A percentile compares a stretch with the other conserved stretches of the same genome.
These are phyloP conservation scores for Zenarchopterus dispar DNA, from an alignment of 2,797 vertebrate species.

Conservation along the genomic window DNA sequence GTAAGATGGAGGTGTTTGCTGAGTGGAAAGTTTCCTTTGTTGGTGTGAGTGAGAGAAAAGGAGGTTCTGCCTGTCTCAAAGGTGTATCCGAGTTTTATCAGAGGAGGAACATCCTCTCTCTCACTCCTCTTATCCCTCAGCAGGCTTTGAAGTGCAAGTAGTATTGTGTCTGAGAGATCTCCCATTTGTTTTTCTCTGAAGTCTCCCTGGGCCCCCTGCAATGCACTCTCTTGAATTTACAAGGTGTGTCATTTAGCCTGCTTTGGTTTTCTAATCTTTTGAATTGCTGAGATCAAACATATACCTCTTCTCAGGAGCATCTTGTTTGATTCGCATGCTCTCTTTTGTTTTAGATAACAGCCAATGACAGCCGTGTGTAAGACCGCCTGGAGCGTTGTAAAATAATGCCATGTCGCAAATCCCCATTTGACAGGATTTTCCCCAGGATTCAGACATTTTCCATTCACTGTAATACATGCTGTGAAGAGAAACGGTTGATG, in stretches of 20 bases:
- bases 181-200: constrained; percentile 83
- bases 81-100: constrained; percentile 40
- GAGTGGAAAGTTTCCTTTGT: too few species aligned
- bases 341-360: constrained; percentile 71
- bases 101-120: constrained; percentile 44
- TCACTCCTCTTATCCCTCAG: constrained; percentile 38
- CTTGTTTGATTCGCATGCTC: constrained; percentile 66
- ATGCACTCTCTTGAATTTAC: constrained; percentile 76
- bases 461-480: not conserved
- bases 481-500: not conserved
- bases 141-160: constrained; percentile 78
- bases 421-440: constrained; percentile 7
- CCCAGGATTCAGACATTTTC: not conserved
- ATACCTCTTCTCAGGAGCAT: constrained; percentile 39
- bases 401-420: constrained; percentile 14
- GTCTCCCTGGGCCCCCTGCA: constrained; percentile 67
- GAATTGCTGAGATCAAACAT: constrained; percentile 76
- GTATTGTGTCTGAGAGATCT: constrained; percentile 73
- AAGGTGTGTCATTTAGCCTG: constrained; percentile 73
- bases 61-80: constrained; percentile 19
- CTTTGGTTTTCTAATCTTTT: constrained; percentile 75
- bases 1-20: too few species aligned
- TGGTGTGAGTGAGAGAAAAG: constrained; percentile 13
- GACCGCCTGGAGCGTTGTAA: constrained; percentile 31
- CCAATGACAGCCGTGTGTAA: constrained; percentile 50